Evolutionary conservation across 2,113 vertebrate species (phyloP), one percentile per base, ranked within the genome.

Genomic region (Craseonycteris thonglongyai): DNA sequence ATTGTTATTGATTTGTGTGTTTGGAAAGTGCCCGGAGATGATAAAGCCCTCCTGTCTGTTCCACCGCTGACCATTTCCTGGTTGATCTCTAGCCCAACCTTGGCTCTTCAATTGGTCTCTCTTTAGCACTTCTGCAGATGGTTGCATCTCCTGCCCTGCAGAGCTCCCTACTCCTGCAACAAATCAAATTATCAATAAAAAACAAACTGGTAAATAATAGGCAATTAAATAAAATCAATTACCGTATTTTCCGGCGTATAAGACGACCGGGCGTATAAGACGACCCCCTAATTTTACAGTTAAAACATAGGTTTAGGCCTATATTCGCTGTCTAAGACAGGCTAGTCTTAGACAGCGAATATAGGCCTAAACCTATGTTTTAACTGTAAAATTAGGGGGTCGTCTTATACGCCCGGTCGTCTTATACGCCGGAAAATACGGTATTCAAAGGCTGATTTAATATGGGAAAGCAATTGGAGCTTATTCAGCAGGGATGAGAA

Each of bases 1-100:
- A 98, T 97, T 97, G 95, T 82, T 97, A 97, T 98, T 97, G 96
- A 97, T 97, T 93, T 92, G 66, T 78, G 15, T 42, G 84, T 96
- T 96, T 76, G 3, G 95, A 90, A 96, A 74, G 71, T 58, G 76
- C 95, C 81, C 35, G 61, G 91, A 94, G 89, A 82, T 91, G 95
- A 96, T 88, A 0, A 0, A 97, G 88, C 26, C 19, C 0, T 95
- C 76, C 93, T 3, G 13, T 92, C 82, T 72, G 42, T 76, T 78
- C 85, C 79, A 88, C 13, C 0, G 76, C 65, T 93, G 75, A 51
- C 90, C 0, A 3, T 71, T 91, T 76, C 42, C 45, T 81, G 30
- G 85, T 56, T 45, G 54, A 65, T 59, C 87, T 83, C 94, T 0
- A 0, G 54, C 16, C 91, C 3, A 2, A 42, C 90, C 71, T 90